Evolutionary conservation across 1,140 invertebrate species (phyloP).

Genomic region (Sycophaga agraensis): DNA sequence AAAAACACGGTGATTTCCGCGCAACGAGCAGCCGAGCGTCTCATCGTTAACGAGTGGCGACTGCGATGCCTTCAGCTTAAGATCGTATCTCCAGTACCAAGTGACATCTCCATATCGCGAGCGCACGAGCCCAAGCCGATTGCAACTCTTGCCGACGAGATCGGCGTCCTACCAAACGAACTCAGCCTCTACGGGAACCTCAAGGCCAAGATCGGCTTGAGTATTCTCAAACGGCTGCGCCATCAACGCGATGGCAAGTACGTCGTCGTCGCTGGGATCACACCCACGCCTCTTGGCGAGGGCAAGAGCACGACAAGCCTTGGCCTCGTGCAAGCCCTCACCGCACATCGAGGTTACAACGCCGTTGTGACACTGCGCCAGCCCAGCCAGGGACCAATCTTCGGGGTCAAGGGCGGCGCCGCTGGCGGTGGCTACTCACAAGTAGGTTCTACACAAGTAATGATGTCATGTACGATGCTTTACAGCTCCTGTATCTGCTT

Average conservation of each 20-base stretch:
- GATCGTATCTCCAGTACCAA: conserved; percentile 69
- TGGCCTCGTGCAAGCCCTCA: conserved; percentile 90
- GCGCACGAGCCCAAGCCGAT: conserved; percentile 88
- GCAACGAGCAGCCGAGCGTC: conserved; percentile 61
- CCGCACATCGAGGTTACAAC: conserved; percentile 82
- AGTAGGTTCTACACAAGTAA: too few species aligned
- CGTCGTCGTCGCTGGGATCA: conserved; percentile 94
- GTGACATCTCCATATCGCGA: conserved; percentile 89
- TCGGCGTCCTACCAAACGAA: conserved; percentile 80
- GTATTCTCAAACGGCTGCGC: conserved; percentile 75
- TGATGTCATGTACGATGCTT: too few species aligned
- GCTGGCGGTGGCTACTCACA: conserved; percentile 92
- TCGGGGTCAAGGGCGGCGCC: conserved; percentile 97
- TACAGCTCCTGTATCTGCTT: too few species aligned
- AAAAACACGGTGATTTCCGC: conserved; percentile 91
- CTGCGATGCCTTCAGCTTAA: conserved; percentile 65
- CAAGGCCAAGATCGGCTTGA: conserved; percentile 93
- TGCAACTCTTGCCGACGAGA: conserved; percentile 74
- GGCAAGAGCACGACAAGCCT: conserved; percentile 96
- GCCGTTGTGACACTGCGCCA: conserved; percentile 95
- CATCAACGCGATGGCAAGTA: conserved; percentile 82
- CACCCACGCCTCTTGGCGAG: conserved; percentile 95
- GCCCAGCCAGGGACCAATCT: conserved; percentile 97
- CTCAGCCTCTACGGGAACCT: conserved; percentile 89
- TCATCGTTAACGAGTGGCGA: conserved; percentile 65